Conservation (phyloP, 2,113 vertebrate genomes). For the Camelus bactrianus region DNA sequence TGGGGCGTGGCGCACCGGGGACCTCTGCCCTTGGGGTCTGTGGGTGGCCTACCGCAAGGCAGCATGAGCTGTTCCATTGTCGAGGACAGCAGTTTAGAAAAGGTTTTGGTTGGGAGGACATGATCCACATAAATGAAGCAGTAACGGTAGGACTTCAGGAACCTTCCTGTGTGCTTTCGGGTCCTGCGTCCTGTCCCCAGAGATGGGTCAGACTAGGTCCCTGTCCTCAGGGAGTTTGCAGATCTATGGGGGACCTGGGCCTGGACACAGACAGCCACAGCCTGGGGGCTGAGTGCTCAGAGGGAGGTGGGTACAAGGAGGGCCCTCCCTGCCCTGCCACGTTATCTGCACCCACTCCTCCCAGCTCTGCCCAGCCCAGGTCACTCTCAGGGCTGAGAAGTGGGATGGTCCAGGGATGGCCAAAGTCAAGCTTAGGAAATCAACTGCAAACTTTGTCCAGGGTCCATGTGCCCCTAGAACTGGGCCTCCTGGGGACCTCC, state of each 20-base stretch:
- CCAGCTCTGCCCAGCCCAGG: not conserved
- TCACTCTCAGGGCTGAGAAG: too few relatives aligned
- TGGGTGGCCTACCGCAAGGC: not conserved
- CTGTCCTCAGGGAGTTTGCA: not conserved
- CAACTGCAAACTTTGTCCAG: not conserved
- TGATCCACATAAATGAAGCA: not conserved
- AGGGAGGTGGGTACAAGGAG: not conserved
- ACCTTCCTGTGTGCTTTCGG: rapidly evolving
- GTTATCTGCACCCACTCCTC: rapidly evolving
- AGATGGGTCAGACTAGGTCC: not conserved
- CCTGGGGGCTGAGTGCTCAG: not conserved
- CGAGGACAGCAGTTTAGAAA: not conserved
- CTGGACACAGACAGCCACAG: not conserved
- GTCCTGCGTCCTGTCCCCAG: not conserved
- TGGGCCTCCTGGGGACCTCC: not conserved
- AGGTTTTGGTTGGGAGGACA: not conserved
- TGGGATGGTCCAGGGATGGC: not conserved
- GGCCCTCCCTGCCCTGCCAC: not conserved
- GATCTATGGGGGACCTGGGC: not conserved
- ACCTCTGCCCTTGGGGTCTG: not conserved
- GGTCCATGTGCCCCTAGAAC: not conserved
- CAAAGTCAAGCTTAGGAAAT: not conserved
- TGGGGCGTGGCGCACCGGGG: not conserved
- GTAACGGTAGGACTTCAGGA: rapidly evolving
- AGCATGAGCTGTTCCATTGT: not conserved